Base-by-base conservation (phyloP, 1,140 invertebrate genomes). In the Mesaphorura yosii region DNA sequence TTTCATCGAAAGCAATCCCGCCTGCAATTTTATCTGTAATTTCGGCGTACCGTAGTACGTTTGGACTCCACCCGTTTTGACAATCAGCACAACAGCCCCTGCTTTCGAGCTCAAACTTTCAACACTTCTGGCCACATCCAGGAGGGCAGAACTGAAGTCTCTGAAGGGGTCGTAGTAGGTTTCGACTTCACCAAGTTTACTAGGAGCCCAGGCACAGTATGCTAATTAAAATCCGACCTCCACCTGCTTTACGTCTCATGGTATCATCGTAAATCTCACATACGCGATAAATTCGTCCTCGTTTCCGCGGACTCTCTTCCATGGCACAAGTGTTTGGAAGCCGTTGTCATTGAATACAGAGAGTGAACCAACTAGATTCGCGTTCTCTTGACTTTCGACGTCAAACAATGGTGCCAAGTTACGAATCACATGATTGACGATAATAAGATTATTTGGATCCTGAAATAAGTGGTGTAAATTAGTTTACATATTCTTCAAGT, bases 61-160 rank as follows among this genome's bases (percentile, higher is more conserved):
- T n/a, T n/a, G n/a, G 3, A 27, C 41, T 14, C 52, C 57, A 25
- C n/a, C n/a, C n/a, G 39, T 49, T 39, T 51, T 51, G 1, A 59
- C 12, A 1, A 55, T 28, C 15, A 59, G 27, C 23, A 59, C 29
- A 1, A 51, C 39, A 1, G 45, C 49, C 0, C 57, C 57, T 14
- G 57, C n/a, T n/a, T n/a, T n/a, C n/a, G n/a, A n/a, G n/a, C n/a
- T 34, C 7, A 27, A 34, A 39, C 49, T 28, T 25, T 52, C 48
- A 22, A 59, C 53, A 48, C 52, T 48, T 14, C 49, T 46, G 6
- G 40, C 38, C 1, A 47, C 53, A 47, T 55, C 38, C 29, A 27
- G 34, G 34, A 59, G 22, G 6, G 48, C 53, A 6, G 20, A 23
- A 25, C 40, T 31, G 31, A 48, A 59, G 19, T 52, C 44, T n/a